Evolutionary conservation across 1,140 invertebrate species (phyloP).

Genomic region (Berghia stephanieae): DNA sequence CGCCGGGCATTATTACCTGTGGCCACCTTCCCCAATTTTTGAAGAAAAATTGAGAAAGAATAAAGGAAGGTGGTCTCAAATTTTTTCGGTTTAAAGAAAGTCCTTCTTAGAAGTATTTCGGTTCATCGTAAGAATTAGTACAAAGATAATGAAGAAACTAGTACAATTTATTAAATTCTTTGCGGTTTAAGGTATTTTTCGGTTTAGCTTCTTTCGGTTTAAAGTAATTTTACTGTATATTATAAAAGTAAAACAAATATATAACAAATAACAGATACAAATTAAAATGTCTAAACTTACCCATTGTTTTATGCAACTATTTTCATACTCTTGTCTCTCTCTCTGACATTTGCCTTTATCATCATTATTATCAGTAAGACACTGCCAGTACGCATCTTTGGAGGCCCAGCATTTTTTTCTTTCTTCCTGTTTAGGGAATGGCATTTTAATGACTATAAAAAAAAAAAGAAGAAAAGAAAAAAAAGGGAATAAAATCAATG

Average conservation of each 20-base stretch:
- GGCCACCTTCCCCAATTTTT: too few relatives aligned
- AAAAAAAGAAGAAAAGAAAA: too few relatives aligned
- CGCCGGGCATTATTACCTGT: too few relatives aligned
- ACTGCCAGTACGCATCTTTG: slow-evolving; percentile 89
- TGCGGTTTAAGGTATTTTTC: neutral
- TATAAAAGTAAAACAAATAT: neutral
- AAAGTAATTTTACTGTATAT: too few relatives aligned
- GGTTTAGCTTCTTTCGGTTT: too few relatives aligned
- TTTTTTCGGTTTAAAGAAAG: too few relatives aligned
- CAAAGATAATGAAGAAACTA: neutral
- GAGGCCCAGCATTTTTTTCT: slow-evolving; percentile 84
- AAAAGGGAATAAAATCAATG: neutral
- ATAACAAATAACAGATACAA: neutral
- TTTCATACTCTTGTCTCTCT: slow-evolving; percentile 82
- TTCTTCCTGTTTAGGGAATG: slow-evolving; percentile 76
- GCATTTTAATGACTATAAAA: slow-evolving; percentile 10
- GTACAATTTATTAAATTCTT: neutral
- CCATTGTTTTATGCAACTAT: slow-evolving; percentile 86
- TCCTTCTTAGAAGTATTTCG: too few relatives aligned
- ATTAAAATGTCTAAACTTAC: slow-evolving; percentile 64
- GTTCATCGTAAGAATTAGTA: neutral
- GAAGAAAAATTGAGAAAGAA: too few relatives aligned
- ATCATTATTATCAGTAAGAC: slow-evolving; percentile 77
- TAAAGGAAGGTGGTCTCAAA: too few relatives aligned
- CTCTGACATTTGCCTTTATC: slow-evolving; percentile 75